These are phyloP conservation scores for Cinclus cinclus DNA, from an alignment of 2,113 vertebrate species.

Conservation along the genomic window DNA sequence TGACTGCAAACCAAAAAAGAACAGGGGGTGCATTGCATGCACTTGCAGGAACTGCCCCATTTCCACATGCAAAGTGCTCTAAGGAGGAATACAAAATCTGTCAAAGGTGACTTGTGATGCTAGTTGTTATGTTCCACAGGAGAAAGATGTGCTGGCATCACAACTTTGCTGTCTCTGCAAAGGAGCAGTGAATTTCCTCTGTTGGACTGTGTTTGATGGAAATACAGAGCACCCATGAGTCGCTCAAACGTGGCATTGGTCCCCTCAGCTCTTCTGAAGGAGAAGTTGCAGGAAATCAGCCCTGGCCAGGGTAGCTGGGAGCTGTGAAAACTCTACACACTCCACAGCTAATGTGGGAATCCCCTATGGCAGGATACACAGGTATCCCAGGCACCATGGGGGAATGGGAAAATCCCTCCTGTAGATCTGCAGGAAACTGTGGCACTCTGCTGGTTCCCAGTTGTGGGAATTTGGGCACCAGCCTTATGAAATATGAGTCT, in stretches of 20 bases:
- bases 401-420: neutral
- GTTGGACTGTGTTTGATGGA: neutral
- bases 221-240: rapidly evolving
- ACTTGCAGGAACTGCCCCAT: neutral
- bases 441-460: neutral
- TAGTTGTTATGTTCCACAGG: neutral
- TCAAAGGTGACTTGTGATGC: neutral
- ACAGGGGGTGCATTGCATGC: rapidly evolving
- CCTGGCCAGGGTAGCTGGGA: neutral
- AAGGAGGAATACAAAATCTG: neutral
- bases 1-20: neutral
- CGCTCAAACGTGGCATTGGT: neutral
- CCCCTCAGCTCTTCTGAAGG: neutral
- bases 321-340: neutral
- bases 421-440: neutral
- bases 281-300: neutral
- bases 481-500: neutral
- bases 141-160: neutral
- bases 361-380: neutral
- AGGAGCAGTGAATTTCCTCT: neutral
- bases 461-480: neutral
- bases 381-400: neutral
- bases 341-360: neutral
- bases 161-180: neutral
- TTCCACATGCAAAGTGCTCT: neutral